These are phyloP conservation scores for Enteromius afrohamiltoni DNA, from an alignment of 2,797 vertebrate species.

Conservation along the genomic window DNA sequence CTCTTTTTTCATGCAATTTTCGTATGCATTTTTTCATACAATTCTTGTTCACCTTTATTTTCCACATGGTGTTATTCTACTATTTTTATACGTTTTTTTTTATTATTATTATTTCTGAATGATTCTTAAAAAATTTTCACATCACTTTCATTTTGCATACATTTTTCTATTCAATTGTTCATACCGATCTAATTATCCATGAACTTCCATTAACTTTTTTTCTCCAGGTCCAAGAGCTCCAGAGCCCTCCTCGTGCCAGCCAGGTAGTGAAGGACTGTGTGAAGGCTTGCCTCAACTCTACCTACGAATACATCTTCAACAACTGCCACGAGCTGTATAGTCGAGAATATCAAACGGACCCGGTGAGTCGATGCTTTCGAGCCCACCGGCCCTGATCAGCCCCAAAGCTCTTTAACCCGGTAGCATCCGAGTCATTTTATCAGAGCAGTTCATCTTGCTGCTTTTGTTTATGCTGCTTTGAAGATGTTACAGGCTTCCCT, in stretches of 20 bases:
- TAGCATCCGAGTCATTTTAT: constrained; percentile 50
- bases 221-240: constrained; percentile 84
- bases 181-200: not conserved
- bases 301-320: constrained; percentile 89
- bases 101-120: not conserved
- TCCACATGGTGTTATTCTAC: not conserved
- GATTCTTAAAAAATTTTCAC: not conserved
- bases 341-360: constrained; percentile 87
- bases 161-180: not conserved
- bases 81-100: not conserved
- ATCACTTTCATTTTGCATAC: not conserved
- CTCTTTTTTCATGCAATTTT: not conserved
- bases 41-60: not conserved
- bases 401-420: constrained; percentile 29
- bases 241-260: constrained; percentile 86
- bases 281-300: constrained; percentile 88
- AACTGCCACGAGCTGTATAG: constrained; percentile 89
- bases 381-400: not conserved
- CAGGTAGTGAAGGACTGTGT: constrained; percentile 89
- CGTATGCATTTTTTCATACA: not conserved
- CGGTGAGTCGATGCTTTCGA: constrained; percentile 69
- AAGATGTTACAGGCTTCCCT: constrained; percentile 26
- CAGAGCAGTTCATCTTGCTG: constrained; percentile 46
- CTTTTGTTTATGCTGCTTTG: constrained; percentile 65
- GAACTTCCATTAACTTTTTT: not conserved